These are phyloP conservation scores for Crotalus viridis DNA, from an alignment of 2,113 vertebrate genomes.

Conservation along the genomic window DNA sequence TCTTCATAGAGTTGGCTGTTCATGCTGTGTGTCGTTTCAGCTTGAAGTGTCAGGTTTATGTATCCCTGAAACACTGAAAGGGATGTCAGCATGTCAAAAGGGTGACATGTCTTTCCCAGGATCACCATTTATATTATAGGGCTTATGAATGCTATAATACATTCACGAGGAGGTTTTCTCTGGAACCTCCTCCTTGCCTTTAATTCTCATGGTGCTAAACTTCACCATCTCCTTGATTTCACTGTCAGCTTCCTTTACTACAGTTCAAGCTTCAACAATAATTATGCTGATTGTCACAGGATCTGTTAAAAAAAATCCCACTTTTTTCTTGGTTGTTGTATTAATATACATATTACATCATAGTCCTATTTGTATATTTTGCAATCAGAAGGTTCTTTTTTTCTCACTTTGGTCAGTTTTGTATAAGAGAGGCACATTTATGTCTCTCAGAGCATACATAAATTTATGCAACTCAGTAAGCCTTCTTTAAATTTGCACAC, in stretches of 20 bases:
- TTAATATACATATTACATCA: background rate
- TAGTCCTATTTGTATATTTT: background rate
- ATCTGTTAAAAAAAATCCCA: background rate
- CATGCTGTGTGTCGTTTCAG: slow-evolving; percentile 31
- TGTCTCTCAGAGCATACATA: background rate
- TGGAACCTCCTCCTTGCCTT: background rate
- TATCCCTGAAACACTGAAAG: background rate
- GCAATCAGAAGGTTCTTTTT: background rate
- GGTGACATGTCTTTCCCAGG: background rate
- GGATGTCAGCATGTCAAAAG: background rate
- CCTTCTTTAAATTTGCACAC: background rate
- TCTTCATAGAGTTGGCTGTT: slow-evolving; percentile 60
- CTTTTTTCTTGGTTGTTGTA: background rate
- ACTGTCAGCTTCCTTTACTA: background rate
- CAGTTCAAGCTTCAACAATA: background rate
- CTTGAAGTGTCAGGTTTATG: background rate
- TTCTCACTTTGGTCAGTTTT: background rate
- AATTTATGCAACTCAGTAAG: background rate
- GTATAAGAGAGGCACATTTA: no score
- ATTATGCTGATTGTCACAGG: background rate
- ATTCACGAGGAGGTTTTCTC: background rate
- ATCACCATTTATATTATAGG: background rate
- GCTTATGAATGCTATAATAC: background rate
- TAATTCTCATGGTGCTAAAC: background rate
- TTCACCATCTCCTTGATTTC: background rate